Evolutionary conservation across 1,140 invertebrate species (phyloP), one percentile per base, ranked within the genome.

Genomic region (Euura saliciscinereae): DNA sequence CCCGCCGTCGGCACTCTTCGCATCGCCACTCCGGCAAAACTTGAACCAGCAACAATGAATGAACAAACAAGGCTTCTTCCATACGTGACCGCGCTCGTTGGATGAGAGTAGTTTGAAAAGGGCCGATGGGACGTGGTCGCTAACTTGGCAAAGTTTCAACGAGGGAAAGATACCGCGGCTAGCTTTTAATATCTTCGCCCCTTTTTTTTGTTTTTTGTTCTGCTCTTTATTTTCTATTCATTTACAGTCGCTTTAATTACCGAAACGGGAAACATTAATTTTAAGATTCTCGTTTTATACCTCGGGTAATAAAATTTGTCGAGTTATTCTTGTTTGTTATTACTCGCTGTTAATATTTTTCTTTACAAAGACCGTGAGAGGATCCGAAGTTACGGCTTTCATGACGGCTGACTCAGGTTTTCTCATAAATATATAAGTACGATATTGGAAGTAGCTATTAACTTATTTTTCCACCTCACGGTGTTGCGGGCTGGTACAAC

Each of bases 41-140:
- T 59, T 59, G 51, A 59, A 59, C 51, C 51, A 59, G 51, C 51
- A 59, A 59, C 51, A 59, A 59, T 59, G 51, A 59, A 59, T 59
- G 51, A 59, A 59, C 51, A 59, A 59, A 59, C 51, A 59, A 59
- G 51, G 6, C 13, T 28, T 28, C 28, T 28, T 28, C 28, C 28
- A 28, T 28, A 28, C 28, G 28, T 28, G 28, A 28, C 28, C 28
- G 28, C 28, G 28, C 1, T 28, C 28, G 28, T 28, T 28, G 28
- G 28, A 28, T 28, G 28, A 28, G 28, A 28, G 28, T 28, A 59
- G 51, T 6, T 2, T 59, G 3, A 59, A 59, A 59, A 59, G 51
- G 51, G 13, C 51, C 51, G 51, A 59, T 59, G 51, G 51, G 51
- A 59, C 51, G 51, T 59, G 5, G 51, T n/a, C 51, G 51, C 51